phyloP scores from a whole-genome alignment of 1,140 invertebrate species.

The Gonioctena quinquepunctata region DNA sequence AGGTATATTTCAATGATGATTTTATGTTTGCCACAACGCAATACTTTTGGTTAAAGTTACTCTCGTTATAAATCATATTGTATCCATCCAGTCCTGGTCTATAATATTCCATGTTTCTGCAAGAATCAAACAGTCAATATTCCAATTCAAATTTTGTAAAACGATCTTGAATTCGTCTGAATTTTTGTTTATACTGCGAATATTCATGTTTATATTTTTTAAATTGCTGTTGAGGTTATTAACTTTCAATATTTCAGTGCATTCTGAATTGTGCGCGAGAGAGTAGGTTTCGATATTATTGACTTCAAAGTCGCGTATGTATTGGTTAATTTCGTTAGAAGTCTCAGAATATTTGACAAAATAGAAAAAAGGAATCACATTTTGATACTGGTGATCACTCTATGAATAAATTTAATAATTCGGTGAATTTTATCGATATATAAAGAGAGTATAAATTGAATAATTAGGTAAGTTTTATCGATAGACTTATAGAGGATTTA shows the following conservation, averaged over 20 bases:
- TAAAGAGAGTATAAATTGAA: not conserved
- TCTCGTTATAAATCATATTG: not conserved
- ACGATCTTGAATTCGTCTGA: not conserved
- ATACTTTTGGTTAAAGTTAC: not conserved
- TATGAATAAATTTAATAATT: not conserved
- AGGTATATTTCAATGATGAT: not conserved
- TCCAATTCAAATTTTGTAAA: not conserved
- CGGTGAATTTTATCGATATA: not conserved
- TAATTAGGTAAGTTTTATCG: not conserved
- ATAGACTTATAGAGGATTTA: not conserved
- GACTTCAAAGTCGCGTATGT: constrained; percentile 1
- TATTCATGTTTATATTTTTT: not conserved
- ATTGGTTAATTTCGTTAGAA: not conserved
- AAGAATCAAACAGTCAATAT: not conserved
- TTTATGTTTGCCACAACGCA: not conserved
- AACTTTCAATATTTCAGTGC: not conserved
- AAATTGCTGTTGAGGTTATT: not conserved
- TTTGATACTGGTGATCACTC: not conserved
- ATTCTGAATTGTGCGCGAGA: not conserved
- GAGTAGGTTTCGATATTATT: not conserved
- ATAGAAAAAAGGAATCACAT: not conserved
- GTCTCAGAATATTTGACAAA: not conserved
- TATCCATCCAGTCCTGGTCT: not conserved
- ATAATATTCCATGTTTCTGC: not conserved
- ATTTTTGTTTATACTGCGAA: not conserved